Conservation (phyloP, 2,113 vertebrate species). For the Promerops cafer region DNA sequence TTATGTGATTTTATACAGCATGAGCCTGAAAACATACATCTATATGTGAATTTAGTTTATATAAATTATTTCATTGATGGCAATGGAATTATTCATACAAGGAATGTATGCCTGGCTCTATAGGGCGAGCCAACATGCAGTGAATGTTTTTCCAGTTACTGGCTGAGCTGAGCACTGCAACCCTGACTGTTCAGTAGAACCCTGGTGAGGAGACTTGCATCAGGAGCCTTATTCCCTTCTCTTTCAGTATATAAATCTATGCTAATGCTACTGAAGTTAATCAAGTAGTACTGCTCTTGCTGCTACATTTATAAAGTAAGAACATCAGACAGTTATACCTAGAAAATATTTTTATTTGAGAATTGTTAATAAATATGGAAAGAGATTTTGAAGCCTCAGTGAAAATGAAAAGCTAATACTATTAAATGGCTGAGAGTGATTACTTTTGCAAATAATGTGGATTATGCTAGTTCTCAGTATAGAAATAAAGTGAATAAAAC, state of each 20-base stretch:
- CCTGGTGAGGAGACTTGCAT: neutral
- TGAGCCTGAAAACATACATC: neutral
- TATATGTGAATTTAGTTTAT: neutral
- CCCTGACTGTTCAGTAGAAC: neutral
- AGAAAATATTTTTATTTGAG: neutral
- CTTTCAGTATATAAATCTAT: neutral
- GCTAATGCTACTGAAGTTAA: neutral
- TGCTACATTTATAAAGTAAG: neutral
- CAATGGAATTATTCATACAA: neutral
- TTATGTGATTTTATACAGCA: neutral
- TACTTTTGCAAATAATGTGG: constrained; percentile 42
- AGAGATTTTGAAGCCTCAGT: neutral
- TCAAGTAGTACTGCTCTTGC: neutral
- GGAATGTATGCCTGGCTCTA: neutral
- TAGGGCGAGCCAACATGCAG: neutral
- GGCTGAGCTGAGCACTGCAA: neutral
- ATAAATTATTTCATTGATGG: neutral
- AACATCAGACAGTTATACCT: neutral
- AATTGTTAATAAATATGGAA: neutral
- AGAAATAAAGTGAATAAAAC: constrained; percentile 63
- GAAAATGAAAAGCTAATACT: constrained; percentile 30
- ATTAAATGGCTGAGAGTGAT: constrained; percentile 36
- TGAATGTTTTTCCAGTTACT: neutral
- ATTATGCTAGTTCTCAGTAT: constrained; percentile 36
- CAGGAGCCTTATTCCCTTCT: neutral